Percentiles rank a stretch among this genome's conserved stretches.
Conservation (phyloP, 2,797 vertebrate species). For the Gymnopithys bicolor region DNA sequence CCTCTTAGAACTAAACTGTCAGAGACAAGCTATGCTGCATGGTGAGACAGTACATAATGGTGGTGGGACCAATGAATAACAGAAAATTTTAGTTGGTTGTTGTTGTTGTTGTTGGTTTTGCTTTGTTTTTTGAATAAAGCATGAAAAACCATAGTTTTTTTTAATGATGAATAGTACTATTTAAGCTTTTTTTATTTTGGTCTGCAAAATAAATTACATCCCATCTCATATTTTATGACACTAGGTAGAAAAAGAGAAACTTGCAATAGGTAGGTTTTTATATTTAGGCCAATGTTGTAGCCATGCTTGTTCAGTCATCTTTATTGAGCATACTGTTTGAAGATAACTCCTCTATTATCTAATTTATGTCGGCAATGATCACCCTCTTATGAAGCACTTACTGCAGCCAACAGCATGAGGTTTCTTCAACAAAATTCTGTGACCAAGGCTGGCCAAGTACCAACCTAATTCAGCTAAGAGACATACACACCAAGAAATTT, state of each 20-base stretch:
- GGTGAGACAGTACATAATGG: background rate
- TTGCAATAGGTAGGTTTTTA: background rate
- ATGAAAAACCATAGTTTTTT: background rate
- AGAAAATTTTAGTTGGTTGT: background rate
- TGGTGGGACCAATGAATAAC: background rate
- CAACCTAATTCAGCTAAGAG: slow-evolving; percentile 8
- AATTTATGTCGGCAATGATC: background rate
- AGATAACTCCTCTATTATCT: background rate
- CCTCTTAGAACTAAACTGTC: background rate
- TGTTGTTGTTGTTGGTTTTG: background rate
- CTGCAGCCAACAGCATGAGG: background rate
- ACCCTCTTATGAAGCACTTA: background rate
- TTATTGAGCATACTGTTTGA: background rate
- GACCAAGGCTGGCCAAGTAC: background rate
- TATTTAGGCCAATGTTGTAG: background rate
- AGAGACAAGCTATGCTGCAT: background rate
- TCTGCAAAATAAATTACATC: background rate
- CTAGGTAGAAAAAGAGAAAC: background rate
- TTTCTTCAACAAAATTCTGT: slow-evolving; percentile 2
- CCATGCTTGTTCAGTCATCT: background rate
- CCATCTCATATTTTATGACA: background rate
- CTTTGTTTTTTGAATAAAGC: background rate
- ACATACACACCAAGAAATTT: background rate
- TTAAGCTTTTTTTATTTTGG: background rate
- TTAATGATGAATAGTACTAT: background rate